Conservation (phyloP, 2,113 vertebrate species). For the Kryptolebias marmoratus region DNA sequence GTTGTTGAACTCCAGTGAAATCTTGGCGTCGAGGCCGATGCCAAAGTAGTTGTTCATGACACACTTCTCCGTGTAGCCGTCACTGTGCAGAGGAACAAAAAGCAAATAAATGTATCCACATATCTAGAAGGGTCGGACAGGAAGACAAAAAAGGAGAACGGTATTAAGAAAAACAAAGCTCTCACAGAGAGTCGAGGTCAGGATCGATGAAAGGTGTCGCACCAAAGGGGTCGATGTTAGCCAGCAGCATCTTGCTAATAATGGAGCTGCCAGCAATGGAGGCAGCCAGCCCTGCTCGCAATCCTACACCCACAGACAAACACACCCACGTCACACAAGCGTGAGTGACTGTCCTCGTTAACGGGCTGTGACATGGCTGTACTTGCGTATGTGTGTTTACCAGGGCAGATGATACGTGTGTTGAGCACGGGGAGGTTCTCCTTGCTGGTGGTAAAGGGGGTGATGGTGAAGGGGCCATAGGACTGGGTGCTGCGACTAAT, state of each 20-base stretch:
- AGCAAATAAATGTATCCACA: neutral
- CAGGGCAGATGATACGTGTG: slow-evolving; percentile 97
- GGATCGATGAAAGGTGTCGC: slow-evolving; percentile 97
- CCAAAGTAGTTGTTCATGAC: slow-evolving; percentile 99
- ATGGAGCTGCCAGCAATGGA: slow-evolving; percentile 99
- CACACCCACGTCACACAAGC: slow-evolving; percentile 7
- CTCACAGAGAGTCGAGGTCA: slow-evolving; percentile 96
- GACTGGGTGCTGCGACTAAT: slow-evolving; percentile 85
- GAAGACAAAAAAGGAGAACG: neutral
- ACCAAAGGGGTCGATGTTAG: slow-evolving; percentile 96
- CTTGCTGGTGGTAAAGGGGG: slow-evolving; percentile 88
- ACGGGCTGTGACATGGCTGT: neutral
- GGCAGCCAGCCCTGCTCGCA: slow-evolving; percentile 94
- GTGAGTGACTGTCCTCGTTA: neutral
- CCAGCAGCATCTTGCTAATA: slow-evolving; percentile 98
- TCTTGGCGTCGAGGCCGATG: slow-evolving; percentile 97
- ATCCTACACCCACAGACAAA: slow-evolving; percentile 80
- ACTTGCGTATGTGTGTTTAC: slow-evolving; percentile 71
- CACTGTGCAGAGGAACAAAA: slow-evolving; percentile 76
- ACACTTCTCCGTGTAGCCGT: slow-evolving; percentile 97
- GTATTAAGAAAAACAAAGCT: slow-evolving; percentile 14
- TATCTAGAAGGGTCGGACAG: neutral
- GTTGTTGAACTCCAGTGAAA: slow-evolving; percentile 98
- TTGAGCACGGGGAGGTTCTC: slow-evolving; percentile 98
- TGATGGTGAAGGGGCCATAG: slow-evolving; percentile 87